Evolutionary conservation across 2,888 invertebrate species (phyloP).

Genomic region (Nycteola revayana): DNA sequence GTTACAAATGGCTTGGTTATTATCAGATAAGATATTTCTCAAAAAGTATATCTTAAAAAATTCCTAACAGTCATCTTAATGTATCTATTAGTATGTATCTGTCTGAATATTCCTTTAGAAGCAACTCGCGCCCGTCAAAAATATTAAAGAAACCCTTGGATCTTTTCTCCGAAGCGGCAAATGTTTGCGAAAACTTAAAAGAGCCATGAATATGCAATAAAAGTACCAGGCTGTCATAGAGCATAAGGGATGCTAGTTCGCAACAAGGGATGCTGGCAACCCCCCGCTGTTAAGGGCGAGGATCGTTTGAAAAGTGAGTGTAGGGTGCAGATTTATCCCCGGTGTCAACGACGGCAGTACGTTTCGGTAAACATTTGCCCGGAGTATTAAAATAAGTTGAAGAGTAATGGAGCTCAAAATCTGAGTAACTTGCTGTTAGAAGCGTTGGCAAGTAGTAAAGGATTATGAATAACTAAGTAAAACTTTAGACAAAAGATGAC

Average conservation of each 20-base stretch:
- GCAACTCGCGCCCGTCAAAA: neutral
- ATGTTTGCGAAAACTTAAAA: constrained; percentile 61
- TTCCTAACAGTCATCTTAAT: no score
- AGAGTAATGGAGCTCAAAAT: no score
- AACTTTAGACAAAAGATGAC: no score
- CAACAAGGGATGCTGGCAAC: constrained; percentile 66
- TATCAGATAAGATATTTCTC: no score
- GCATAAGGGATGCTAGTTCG: constrained; percentile 55
- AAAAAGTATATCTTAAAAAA: no score
- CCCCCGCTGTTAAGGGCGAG: constrained; percentile 62
- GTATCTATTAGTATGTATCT: no score
- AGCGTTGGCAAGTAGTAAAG: no score
- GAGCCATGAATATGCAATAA: constrained; percentile 76
- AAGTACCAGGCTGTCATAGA: constrained; percentile 69
- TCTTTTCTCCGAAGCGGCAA: constrained; percentile 14
- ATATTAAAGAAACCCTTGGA: constrained; percentile 10
- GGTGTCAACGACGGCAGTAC: constrained; percentile 25
- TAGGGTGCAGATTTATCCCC: constrained; percentile 48
- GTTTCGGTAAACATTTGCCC: constrained; percentile 36
- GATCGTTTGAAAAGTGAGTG: constrained; percentile 36
- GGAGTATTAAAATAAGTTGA: constrained; percentile 22
- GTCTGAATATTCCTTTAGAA: no score
- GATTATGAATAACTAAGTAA: no score
- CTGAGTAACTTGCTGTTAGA: no score
- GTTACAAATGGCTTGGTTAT: no score